Base-by-base conservation (phyloP, 2,797 vertebrate genomes). In the Poeciliopsis infans region DNA sequence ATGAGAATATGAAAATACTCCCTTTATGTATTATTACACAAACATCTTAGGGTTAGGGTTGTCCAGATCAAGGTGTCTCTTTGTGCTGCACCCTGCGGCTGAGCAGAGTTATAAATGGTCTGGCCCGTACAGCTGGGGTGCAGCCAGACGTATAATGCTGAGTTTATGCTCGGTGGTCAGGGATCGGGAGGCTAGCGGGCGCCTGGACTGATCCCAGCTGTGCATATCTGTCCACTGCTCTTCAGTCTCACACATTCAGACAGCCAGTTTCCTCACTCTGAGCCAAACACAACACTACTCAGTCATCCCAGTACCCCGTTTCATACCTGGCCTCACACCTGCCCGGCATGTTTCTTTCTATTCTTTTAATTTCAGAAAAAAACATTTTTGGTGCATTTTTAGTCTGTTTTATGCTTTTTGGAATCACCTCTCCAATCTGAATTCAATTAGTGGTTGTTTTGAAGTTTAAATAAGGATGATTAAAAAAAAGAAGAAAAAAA, bases 141-240 rank as follows among this genome's bases (percentile, higher is more conserved):
- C 18, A 25, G 72, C 85, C 89, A 91, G 72, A 79, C 87, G 83
- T 74, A 87, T 88, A 80, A 79, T 86, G 83, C 87, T 92, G 86
- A 88, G 81, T 92, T 92, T 87, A 88, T 83, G 91, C 93, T 92
- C 91, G 86, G 84, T 88, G 86, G 87, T 91, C 84, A 80, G 85
- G 76, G 33, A 77, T 75, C 81, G 6, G 33, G 79, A 51, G 39
- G 79, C 57, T 80, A 74, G 53, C 55, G 80, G 47, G 69, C 18
- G 41, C 77, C 81, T 83, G 82, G 80, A 88, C 84, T 41, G 76
- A 86, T 81, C 83, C 86, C 88, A 89, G 87, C 88, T 89, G 84
- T 81, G 85, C 77, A 72, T 85, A 79, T 91, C 80, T 73, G 75
- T 89, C 72, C 72, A 70, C 49, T 46, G 76, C 77, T 77, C 86